Evolutionary conservation across 2,797 vertebrate species (phyloP).

Genomic region (Sebastes iracundus): DNA sequence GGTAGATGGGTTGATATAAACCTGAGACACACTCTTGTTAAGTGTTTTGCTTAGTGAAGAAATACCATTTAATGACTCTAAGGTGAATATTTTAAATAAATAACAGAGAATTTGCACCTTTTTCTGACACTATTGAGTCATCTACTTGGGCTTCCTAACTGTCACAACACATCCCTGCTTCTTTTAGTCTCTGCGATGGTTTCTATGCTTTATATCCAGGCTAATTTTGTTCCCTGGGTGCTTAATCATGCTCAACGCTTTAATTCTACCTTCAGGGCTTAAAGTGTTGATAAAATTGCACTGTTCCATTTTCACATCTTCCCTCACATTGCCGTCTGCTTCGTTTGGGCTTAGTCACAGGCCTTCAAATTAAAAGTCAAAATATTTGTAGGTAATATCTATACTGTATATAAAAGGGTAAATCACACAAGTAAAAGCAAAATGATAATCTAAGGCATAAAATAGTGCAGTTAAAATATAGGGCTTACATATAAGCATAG

Average conservation of each 20-base stretch:
- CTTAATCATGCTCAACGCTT: constrained; percentile 25
- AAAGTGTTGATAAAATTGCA: constrained; percentile 15
- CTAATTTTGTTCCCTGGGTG: constrained; percentile 23
- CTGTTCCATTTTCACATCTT: constrained; percentile 35
- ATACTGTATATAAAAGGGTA: no score
- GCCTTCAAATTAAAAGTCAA: not conserved
- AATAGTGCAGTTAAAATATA: no score
- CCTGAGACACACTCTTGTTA: not conserved
- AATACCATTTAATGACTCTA: not conserved
- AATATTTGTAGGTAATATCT: not conserved
- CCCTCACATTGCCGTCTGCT: not conserved
- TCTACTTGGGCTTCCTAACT: not conserved
- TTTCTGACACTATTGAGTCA: not conserved
- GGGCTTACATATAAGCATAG: no score
- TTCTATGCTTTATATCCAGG: constrained; percentile 3
- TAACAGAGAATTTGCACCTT: not conserved
- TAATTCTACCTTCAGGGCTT: constrained; percentile 32
- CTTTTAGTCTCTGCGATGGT: not conserved
- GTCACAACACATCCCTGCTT: not conserved
- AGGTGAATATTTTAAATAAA: not conserved
- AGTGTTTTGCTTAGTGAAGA: not conserved
- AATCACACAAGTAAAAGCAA: no score
- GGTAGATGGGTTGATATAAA: not conserved
- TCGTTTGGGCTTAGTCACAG: not conserved
- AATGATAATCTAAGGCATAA: no score